Base-by-base conservation (phyloP, 2,888 invertebrate genomes). In the Leptopterna dolabrata region DNA sequence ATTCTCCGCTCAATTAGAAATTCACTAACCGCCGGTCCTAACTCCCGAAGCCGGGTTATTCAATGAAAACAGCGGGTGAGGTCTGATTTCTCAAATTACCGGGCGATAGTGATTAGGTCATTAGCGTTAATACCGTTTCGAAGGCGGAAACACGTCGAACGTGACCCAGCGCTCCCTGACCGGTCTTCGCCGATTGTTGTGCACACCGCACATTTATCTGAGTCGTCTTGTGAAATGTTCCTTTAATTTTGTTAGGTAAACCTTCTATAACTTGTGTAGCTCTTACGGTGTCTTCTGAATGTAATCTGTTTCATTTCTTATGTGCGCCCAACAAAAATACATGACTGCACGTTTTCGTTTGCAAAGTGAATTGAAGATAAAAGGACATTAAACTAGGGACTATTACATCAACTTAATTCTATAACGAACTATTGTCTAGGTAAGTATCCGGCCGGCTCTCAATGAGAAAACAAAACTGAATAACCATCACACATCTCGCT, bases 101-200 rank as follows among this genome's bases (percentile, higher is more conserved):
- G n/a, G 51, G 76, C 29, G 80, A 80, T 80, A 24, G 45, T 80
- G 80, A 80, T 80, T 80, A 24, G 80, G 47, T 80, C 80, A 80
- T 80, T 80, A 80, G 45, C 47, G 80, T 19, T 80, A 80, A 80
- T 80, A 80, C 47, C 80, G 43, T 47, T 80, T 80, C 47, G 80
- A 76, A 43, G 47, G 45, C 80, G 80, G 80, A 47, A 80, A 80
- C 45, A 47, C 45, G n/a, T 47, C 27, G 80, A 80, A 80, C 80
- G 80, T 80, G 80, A 80, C 80, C n/a, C 76, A 30, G 11, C 76
- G 51, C 51, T 36, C 41, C 71, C 71, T 71, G 71, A 36, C 71
- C 30, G 51, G 51, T 51, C 51, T 51, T 51, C 51, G 71, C 29
- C 71, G 71, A 36, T 76, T 76, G 76, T 76, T 76, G 24, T 19